These are phyloP conservation scores for Neomorphus geoffroyi DNA, from an alignment of 2,797 vertebrate genomes.

Conservation along the genomic window DNA sequence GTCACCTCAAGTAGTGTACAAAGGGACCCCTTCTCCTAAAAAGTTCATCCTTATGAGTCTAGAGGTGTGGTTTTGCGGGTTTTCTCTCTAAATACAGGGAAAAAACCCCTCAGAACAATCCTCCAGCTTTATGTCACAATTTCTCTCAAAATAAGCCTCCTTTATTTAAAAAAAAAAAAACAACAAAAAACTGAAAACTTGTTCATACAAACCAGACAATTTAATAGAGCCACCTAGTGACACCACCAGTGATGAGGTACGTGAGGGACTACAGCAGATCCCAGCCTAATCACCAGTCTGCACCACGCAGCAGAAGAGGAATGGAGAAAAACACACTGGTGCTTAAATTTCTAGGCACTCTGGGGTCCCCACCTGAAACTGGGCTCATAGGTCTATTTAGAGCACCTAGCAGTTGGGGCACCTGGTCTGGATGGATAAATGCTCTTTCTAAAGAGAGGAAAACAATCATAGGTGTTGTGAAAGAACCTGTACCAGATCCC, in stretches of 20 bases:
- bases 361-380: neutral
- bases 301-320: neutral
- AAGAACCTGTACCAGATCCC: neutral
- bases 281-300: neutral
- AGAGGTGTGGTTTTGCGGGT: neutral
- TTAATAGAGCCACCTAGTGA: slow-evolving; percentile 22
- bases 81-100: neutral
- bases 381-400: neutral
- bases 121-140: neutral
- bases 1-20: neutral
- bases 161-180: neutral
- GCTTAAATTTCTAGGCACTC: neutral
- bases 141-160: neutral
- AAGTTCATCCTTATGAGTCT: neutral
- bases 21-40: neutral
- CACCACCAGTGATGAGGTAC: neutral
- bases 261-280: neutral
- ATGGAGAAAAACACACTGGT: fast-evolving
- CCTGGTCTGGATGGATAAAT: neutral
- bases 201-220: neutral
- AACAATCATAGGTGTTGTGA: fast-evolving
- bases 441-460: neutral
- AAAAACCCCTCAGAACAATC: neutral
- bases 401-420: neutral
- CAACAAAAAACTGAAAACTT: neutral